These are phyloP conservation scores for Metaphire vulgaris DNA, from an alignment of 1,140 invertebrate species.

Conservation along the genomic window DNA sequence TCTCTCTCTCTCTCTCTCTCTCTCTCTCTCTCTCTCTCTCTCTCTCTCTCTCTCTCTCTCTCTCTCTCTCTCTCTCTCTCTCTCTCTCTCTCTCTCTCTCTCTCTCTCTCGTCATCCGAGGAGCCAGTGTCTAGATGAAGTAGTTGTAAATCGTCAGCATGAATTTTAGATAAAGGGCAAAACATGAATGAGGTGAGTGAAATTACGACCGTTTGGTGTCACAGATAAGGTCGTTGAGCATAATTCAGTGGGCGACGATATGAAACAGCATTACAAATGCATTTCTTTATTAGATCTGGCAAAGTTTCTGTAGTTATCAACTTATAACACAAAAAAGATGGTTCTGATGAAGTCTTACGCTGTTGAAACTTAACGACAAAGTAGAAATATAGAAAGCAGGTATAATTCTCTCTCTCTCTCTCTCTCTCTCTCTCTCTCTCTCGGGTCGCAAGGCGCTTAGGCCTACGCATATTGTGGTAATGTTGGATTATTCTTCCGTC, in stretches of 20 bases:
- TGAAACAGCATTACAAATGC: not conserved
- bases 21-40: constrained; percentile 29
- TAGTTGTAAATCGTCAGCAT: not conserved
- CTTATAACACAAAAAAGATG: too few relatives aligned
- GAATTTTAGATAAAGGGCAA: not conserved
- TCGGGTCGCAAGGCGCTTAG: too few relatives aligned
- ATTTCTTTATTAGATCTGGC: too few relatives aligned
- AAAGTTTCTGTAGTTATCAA: too few relatives aligned
- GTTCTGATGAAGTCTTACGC: too few relatives aligned
- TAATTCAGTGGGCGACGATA: not conserved
- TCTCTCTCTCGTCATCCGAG: constrained; percentile 10
- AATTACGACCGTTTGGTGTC: not conserved
- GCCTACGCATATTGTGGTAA: too few relatives aligned
- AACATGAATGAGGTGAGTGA: not conserved
- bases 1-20: constrained; percentile 31
- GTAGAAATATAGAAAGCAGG: too few relatives aligned
- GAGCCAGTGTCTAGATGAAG: too few relatives aligned
- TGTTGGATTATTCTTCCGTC: too few relatives aligned
- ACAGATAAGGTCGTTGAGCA: not conserved
- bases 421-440: too few relatives aligned
- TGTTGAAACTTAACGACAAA: too few relatives aligned
- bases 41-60: constrained; percentile 29
- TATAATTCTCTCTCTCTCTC: too few relatives aligned
- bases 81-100: constrained; percentile 28
- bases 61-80: constrained; percentile 31